A percentile compares a stretch with the other conserved stretches of the same genome.
Evolutionary conservation across 2,113 vertebrate species (phyloP).

Genomic region (Macquaria ambigua): DNA sequence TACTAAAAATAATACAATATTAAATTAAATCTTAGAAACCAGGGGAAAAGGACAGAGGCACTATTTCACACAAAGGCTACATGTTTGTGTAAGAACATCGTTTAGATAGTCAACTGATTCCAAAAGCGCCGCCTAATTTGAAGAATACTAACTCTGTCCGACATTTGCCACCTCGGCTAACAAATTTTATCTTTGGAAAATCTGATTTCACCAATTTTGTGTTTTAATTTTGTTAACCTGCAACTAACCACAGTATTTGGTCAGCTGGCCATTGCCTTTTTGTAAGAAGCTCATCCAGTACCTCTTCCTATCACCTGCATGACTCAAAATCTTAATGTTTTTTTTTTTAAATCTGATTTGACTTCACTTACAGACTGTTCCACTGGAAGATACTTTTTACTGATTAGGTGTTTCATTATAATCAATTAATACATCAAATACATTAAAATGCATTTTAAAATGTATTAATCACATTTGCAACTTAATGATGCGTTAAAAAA

Average conservation of each 20-base stretch:
- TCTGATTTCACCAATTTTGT: neutral
- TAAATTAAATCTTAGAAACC: neutral
- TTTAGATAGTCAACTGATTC: neutral
- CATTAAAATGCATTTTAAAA: neutral
- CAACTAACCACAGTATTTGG: neutral
- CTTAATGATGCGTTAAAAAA: no score
- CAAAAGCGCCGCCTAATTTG: neutral
- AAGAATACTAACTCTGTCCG: neutral
- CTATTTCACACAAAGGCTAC: neutral
- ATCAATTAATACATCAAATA: neutral
- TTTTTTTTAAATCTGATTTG: no score
- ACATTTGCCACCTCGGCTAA: neutral
- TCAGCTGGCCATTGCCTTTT: neutral
- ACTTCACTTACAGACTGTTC: no score
- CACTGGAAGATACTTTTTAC: neutral
- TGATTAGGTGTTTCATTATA: neutral
- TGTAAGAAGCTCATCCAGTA: neutral
- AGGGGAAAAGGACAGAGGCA: neutral
- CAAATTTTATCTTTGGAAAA: no score
- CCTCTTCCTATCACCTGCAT: neutral
- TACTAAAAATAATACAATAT: neutral
- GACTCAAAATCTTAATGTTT: neutral
- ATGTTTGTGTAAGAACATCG: neutral
- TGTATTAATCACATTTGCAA: no score
- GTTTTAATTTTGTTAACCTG: neutral